Evolutionary conservation across 2,113 vertebrate species (phyloP).

Genomic region (Misgurnus anguillicaudatus): DNA sequence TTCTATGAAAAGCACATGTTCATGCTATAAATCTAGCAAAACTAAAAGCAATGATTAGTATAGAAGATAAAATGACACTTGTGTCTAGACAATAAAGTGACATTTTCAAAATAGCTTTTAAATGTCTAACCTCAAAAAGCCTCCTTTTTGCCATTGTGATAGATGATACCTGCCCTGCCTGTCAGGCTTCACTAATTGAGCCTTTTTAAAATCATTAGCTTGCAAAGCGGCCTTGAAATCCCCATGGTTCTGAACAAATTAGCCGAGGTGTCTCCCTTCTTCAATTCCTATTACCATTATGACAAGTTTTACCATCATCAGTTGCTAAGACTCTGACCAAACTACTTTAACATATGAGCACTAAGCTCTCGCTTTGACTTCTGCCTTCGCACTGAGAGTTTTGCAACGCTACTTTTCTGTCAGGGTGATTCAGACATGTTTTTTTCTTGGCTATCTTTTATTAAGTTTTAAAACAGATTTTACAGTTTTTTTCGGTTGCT

Average conservation of each 20-base stretch:
- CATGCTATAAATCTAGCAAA: not conserved
- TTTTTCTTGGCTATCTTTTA: not conserved
- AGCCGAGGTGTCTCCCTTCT: slow-evolving; percentile 40
- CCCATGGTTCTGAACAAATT: slow-evolving; percentile 55
- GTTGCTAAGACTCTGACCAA: not conserved
- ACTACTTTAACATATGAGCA: not conserved
- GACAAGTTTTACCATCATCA: slow-evolving; percentile 9
- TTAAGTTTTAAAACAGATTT: not conserved
- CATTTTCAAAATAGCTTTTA: slow-evolving; percentile 48
- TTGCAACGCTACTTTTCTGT: not conserved
- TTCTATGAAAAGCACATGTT: slow-evolving; percentile 24
- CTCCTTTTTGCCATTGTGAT: slow-evolving; percentile 56
- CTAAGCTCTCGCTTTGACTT: not conserved
- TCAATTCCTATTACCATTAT: slow-evolving; percentile 22
- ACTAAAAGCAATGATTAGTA: not conserved
- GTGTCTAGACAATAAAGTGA: slow-evolving; percentile 21
- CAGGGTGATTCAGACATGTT: not conserved
- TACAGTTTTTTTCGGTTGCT: no score
- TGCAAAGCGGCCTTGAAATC: slow-evolving; percentile 63
- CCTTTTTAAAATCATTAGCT: slow-evolving; percentile 65
- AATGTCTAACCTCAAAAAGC: slow-evolving; percentile 55
- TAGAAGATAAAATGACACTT: slow-evolving; percentile 7
- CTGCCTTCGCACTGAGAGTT: not conserved
- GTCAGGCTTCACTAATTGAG: slow-evolving; percentile 67
- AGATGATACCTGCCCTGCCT: slow-evolving; percentile 65